Percentiles rank a stretch among this genome's conserved stretches.
Evolutionary conservation across 2,797 vertebrate species (phyloP).

Genomic region (Naso thynnoides): DNA sequence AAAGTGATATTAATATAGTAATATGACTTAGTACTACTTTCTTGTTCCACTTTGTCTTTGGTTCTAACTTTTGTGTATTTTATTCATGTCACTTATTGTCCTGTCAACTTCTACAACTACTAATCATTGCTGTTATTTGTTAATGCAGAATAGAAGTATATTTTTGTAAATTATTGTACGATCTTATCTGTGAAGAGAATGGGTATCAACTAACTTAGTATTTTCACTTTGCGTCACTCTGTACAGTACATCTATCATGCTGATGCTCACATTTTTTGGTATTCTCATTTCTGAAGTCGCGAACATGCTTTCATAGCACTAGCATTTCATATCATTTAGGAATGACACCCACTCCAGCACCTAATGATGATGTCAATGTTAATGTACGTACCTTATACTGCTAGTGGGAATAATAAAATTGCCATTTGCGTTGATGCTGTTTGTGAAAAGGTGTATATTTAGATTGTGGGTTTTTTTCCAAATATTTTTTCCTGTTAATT

Average conservation of each 20-base stretch:
- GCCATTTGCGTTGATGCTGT: slow-evolving; percentile 49
- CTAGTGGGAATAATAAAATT: slow-evolving; percentile 31
- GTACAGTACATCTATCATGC: slow-evolving; percentile 34
- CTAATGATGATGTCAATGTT: slow-evolving; percentile 75
- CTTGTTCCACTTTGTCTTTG: slow-evolving; percentile 37
- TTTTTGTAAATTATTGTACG: slow-evolving; percentile 85
- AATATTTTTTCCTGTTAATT: slow-evolving; percentile 25
- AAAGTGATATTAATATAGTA: slow-evolving; percentile 21
- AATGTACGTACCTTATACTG: slow-evolving; percentile 35
- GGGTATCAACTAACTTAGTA: slow-evolving; percentile 27
- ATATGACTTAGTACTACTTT: slow-evolving; percentile 48
- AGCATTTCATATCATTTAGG: slow-evolving; percentile 37
- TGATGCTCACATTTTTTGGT: background rate
- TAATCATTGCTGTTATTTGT: slow-evolving; percentile 74
- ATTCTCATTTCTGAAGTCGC: slow-evolving; percentile 19
- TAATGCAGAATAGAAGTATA: slow-evolving; percentile 83
- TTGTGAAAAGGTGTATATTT: slow-evolving; percentile 49
- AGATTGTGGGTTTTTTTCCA: slow-evolving; percentile 17
- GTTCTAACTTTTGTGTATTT: slow-evolving; percentile 33
- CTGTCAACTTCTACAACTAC: slow-evolving; percentile 47
- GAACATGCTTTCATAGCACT: slow-evolving; percentile 25
- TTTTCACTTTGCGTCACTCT: slow-evolving; percentile 38
- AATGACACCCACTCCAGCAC: slow-evolving; percentile 50
- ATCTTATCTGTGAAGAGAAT: slow-evolving; percentile 62
- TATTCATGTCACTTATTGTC: slow-evolving; percentile 31